These are phyloP conservation scores for Drymodes brunneopygia DNA, from an alignment of 2,113 vertebrate genomes.

Conservation along the genomic window DNA sequence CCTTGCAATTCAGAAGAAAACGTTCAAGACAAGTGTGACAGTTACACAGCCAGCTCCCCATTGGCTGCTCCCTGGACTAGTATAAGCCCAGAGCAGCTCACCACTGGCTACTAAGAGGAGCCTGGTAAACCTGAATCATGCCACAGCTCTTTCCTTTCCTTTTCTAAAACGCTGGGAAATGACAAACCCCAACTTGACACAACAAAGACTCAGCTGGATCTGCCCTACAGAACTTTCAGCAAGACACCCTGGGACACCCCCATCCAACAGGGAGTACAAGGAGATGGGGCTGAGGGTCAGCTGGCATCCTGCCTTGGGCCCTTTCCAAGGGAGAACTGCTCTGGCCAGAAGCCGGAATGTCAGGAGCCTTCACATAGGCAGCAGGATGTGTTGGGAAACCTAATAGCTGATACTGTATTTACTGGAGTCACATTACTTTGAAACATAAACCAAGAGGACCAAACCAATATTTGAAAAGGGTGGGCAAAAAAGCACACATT, in stretches of 20 bases:
- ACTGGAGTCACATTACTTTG: neutral
- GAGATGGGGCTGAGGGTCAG: neutral
- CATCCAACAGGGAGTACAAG: neutral
- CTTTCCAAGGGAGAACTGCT: neutral
- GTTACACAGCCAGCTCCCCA: neutral
- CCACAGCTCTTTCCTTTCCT: neutral
- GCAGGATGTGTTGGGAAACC: neutral
- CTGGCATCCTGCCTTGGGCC: neutral
- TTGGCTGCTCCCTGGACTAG: neutral
- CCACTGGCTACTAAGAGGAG: neutral
- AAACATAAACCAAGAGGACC: constrained; percentile 28
- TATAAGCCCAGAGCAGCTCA: neutral
- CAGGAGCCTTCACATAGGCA: neutral
- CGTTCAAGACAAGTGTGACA: neutral
- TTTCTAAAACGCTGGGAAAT: neutral
- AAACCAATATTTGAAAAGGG: neutral
- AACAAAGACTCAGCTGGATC: neutral
- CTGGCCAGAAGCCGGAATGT: neutral
- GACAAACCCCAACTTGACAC: neutral
- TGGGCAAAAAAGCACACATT: neutral
- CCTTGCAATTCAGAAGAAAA: neutral
- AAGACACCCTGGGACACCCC: neutral
- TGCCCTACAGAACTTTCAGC: neutral
- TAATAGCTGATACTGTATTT: neutral
- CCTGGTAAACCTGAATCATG: neutral